Evolutionary conservation across 35 echinoderm and acorn worm species (phyloP).

Genomic region (Heliocidaris erythrogramma): DNA sequence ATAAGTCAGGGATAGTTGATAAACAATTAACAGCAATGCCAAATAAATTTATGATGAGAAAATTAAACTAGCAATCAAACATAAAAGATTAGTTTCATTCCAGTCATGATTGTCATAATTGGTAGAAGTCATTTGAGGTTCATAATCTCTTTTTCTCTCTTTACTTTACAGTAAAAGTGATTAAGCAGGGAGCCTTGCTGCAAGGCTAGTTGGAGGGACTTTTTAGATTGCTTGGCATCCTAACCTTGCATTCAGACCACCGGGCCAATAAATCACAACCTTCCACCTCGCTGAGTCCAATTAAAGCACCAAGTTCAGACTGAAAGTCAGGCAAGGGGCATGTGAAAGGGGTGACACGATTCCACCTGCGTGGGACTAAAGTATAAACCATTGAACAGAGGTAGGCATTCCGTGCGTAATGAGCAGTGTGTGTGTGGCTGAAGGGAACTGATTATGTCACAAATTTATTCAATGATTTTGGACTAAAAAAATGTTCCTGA

Average conservation of each 20-base stretch:
- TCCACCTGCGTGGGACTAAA: not conserved
- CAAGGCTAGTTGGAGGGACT: not conserved
- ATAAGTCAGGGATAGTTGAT: not conserved
- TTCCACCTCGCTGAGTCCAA: conserved; percentile 11
- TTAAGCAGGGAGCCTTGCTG: not conserved
- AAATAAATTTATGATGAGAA: not conserved
- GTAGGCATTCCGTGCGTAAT: not conserved
- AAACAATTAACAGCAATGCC: not conserved
- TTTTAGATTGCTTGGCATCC: not conserved
- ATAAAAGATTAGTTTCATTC: too few species aligned
- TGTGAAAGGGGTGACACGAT: not conserved
- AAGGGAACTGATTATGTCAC: not conserved
- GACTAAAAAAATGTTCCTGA: too few species aligned
- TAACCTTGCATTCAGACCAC: conserved; percentile 30
- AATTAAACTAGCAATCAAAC: too few species aligned
- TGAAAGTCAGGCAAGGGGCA: not conserved
- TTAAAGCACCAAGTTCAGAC: not conserved
- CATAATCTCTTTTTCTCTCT: not conserved
- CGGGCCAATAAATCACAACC: conserved; percentile 25
- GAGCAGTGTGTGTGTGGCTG: not conserved
- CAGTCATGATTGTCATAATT: not conserved
- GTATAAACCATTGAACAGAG: not conserved
- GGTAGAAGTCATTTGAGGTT: not conserved
- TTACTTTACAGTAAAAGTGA: not conserved
- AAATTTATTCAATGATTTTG: not conserved